Percentiles rank a stretch among this genome's conserved stretches.
These are phyloP conservation scores for Philaenus spumarius DNA, from an alignment of 1,140 invertebrate species.

Conservation along the genomic window DNA sequence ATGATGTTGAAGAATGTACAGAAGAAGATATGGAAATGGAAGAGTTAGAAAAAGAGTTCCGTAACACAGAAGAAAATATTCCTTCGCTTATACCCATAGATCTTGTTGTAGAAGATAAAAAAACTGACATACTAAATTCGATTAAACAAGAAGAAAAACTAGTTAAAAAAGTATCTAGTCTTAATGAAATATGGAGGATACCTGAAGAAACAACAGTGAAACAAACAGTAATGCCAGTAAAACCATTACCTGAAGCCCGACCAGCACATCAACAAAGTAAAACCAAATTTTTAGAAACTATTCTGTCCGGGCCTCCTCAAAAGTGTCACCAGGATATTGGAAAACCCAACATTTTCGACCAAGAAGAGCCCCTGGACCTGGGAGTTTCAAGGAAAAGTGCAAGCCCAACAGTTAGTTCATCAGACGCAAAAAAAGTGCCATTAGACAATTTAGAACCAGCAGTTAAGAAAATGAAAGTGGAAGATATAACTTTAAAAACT, in stretches of 20 bases:
- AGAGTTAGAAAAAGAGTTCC: constrained; percentile 49
- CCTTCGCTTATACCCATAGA: constrained; percentile 9
- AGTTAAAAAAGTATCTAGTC: constrained; percentile 4
- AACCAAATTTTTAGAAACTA: constrained; percentile 25
- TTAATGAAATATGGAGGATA: constrained; percentile 21
- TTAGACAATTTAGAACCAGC: constrained; percentile 6
- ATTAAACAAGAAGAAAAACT: constrained; percentile 1
- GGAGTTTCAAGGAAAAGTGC: constrained; percentile 44
- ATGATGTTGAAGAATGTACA: constrained; percentile 37
- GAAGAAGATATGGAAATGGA: constrained; percentile 38
- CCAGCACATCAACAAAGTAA: constrained; percentile 18
- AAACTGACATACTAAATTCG: background rate
- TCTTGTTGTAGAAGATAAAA: constrained; percentile 13
- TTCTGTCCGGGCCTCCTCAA: constrained; percentile 23
- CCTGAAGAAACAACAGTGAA: constrained; percentile 22
- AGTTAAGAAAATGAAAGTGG: constrained; percentile 35
- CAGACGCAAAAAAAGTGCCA: constrained; percentile 44
- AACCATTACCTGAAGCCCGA: background rate
- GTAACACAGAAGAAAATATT: constrained; percentile 36
- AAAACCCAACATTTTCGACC: constrained; percentile 37
- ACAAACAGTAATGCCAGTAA: background rate
- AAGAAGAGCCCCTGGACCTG: constrained; percentile 57
- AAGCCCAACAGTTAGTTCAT: constrained; percentile 17
- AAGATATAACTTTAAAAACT: constrained; percentile 42
- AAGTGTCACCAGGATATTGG: constrained; percentile 10